These are phyloP conservation scores for Drosophila sproati DNA, from an alignment of 1,140 invertebrate species.

Conservation along the genomic window DNA sequence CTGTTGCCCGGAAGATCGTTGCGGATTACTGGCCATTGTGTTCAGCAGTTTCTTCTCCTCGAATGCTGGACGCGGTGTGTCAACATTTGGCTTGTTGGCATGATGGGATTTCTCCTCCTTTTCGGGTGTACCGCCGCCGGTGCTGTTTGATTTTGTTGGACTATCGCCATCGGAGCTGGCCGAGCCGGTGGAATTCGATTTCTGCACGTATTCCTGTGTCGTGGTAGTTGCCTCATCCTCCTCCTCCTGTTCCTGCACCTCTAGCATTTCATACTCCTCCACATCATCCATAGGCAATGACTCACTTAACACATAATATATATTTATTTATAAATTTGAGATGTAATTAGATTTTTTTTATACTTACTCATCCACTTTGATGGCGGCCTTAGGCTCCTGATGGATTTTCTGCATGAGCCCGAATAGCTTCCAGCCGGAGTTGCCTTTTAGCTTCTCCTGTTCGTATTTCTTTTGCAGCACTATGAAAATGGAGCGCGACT, in stretches of 20 bases:
- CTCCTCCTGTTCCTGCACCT: constrained; percentile 76
- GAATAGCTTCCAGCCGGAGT: constrained; percentile 77
- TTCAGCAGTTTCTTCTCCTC: constrained; percentile 79
- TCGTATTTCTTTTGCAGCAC: constrained; percentile 83
- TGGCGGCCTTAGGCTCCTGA: constrained; percentile 56
- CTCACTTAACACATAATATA: constrained; percentile 41
- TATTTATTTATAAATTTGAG: background rate
- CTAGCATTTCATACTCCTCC: constrained; percentile 80
- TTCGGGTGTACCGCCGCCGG: constrained; percentile 64
- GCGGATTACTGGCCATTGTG: constrained; percentile 66
- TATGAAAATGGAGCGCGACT: constrained; percentile 81
- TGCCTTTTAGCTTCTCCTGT: constrained; percentile 74
- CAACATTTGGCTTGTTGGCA: constrained; percentile 56
- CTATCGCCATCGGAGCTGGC: constrained; percentile 76
- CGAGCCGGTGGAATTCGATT: constrained; percentile 58
- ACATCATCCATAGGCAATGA: constrained; percentile 69
- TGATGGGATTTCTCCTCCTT: constrained; percentile 68
- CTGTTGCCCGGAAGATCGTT: constrained; percentile 32
- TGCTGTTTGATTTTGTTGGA: constrained; percentile 71
- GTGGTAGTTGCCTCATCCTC: constrained; percentile 53
- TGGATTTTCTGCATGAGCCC: constrained; percentile 78
- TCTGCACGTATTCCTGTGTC: constrained; percentile 39
- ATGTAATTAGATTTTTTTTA: background rate
- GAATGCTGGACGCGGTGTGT: constrained; percentile 66
- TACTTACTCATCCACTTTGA: constrained; percentile 74